Evolutionary conservation across 2,888 invertebrate species (phyloP), one percentile per base, ranked within the genome.

Genomic region (Diplazon laetatorius): DNA sequence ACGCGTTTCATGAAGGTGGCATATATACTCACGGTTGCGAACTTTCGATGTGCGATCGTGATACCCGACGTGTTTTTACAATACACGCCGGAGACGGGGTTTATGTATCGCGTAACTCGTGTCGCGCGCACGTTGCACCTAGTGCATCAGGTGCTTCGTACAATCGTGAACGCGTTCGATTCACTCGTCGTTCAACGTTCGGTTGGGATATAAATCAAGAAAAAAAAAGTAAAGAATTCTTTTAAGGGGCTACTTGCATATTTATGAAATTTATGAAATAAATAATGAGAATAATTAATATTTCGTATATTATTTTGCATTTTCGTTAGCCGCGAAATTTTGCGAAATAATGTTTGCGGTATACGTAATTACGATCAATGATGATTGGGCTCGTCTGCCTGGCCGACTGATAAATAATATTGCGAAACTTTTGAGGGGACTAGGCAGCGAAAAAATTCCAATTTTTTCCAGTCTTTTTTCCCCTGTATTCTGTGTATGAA

Each of bases 1-100:
- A 37, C 60, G 46, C 37, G 39, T 66, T 57, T 22, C 62, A 44
- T 44, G 35, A 44, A 59, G 35, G 62, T 68, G 66, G 66, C 35
- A 37, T n/a, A n/a, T n/a, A n/a, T 25, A 52, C 52, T 30, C 8
- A 12, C 35, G 16, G 55, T 14, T 16, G 30, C 20, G 25, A 2
- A 66, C 37, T 52, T 66, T 37, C n/a, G 48, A 50, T 48, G 22
- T 42, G 39, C 16, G 4, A 5, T 22, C 20, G 30, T 30, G 52
- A 48, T 50, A 20, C 30, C 12, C 18, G 22, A 14, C 14, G 16
- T 16, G 25, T 25, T 55, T 52, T 55, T 20, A 18, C 22, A 72
- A 72, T 22, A 25, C 30, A 10, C n/a, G n/a, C 25, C 52, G n/a
- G 42, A 30, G 42, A 42, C 22, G 42, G 8, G 2, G 39, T 55